These are phyloP conservation scores for Zaprionus davidi DNA, from an alignment of 1,140 invertebrate genomes.

Conservation along the genomic window DNA sequence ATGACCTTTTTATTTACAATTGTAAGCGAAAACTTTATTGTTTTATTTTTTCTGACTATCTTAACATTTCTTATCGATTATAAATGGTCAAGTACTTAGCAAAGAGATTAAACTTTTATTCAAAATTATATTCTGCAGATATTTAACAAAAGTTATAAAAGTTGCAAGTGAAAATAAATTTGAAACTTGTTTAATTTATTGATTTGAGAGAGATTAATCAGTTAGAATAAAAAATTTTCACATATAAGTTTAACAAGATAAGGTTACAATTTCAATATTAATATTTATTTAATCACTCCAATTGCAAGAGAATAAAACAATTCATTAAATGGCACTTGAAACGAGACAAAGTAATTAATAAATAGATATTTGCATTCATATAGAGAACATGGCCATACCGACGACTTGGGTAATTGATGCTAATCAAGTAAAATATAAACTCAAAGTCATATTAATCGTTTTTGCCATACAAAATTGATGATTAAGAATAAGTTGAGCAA, in stretches of 20 bases:
- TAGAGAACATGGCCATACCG: not conserved
- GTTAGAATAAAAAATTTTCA: no score
- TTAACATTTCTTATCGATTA: no score
- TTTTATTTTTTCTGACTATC: no score
- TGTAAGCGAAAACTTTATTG: not conserved
- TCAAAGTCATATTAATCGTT: not conserved
- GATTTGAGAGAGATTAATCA: no score
- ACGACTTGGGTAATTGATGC: constrained; percentile 1
- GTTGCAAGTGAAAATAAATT: not conserved
- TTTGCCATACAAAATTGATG: not conserved
- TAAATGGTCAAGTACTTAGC: no score
- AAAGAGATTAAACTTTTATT: no score
- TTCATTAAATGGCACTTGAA: no score
- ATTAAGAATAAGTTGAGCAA: constrained; percentile 6
- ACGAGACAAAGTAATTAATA: not conserved
- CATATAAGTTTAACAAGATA: no score
- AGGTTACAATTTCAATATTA: no score
- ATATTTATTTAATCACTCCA: no score
- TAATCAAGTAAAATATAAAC: constrained; percentile 5
- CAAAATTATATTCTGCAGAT: not conserved
- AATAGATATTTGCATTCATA: not conserved
- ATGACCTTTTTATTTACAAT: not conserved
- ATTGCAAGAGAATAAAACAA: no score
- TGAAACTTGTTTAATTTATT: no score
- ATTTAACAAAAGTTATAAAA: not conserved